Evolutionary conservation across 53 echinoderm and acorn worm genomes (phyloP), one percentile per base, ranked within the genome.

Genomic region (Mesocentrotus franciscanus): DNA sequence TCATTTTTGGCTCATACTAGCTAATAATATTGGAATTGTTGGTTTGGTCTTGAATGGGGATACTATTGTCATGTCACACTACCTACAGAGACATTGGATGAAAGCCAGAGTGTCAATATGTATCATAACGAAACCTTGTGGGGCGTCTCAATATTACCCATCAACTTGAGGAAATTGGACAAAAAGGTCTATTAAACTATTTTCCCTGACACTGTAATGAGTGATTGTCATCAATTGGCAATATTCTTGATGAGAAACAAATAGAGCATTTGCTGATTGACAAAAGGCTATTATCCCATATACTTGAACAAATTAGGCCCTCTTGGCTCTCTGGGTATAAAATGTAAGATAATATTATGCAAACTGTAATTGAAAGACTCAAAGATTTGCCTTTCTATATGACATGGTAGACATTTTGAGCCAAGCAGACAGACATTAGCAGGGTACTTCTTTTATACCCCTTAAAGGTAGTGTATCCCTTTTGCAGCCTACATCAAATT

Each of bases 131-230:
- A 13, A 87, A 58, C 87, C 87, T 57, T 87, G 87, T 27, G 56
- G 84, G 87, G 87, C 58, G 29, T 56, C 87, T 58, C 0, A 17
- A 87, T 58, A 57, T 87, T 87, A 87, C 57, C 87, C 29, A 58
- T 57, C 58, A 56, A 87, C 27, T 87, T n/a, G 0, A 87, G 87
- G 87, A 87, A n/a, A 87, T 87, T 26, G 58, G n/a, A 87, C 87
- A 87, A 58, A 87, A 87, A 33, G 5, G 11, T 20, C n/a, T 58
- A 29, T 87, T 87, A 58, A 87, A 59, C 87, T 85, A 57, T 58
- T 85, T 85, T 57, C 34, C n/a, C n/a, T 13, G 58, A 87, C 9
- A 58, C n/a, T 84, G 29, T 0, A 13, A 14, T 64, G 33, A 30
- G 15, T 76, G 33, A 76, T 76, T 76, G 76, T 30, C 76, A 76